Evolutionary conservation across 1,140 invertebrate genomes (phyloP).

Genomic region (Drosophila busckii): DNA sequence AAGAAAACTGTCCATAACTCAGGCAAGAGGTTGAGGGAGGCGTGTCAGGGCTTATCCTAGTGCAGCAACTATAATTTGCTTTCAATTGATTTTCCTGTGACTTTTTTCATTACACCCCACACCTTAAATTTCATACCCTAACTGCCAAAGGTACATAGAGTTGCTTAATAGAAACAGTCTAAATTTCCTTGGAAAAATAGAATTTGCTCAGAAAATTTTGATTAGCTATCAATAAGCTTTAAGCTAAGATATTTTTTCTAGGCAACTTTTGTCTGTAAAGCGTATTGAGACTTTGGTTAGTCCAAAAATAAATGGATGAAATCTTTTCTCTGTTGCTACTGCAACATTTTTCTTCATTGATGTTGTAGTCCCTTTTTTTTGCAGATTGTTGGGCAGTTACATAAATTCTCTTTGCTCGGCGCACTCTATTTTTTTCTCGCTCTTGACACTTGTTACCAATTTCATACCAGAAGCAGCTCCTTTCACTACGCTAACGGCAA

Average conservation of each 20-base stretch:
- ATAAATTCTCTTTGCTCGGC: conserved; percentile 58
- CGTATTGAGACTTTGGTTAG: not conserved
- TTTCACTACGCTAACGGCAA: not conserved
- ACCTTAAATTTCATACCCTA: not conserved
- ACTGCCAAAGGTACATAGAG: not conserved
- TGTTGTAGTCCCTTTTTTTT: conserved; percentile 38
- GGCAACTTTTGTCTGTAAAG: not conserved
- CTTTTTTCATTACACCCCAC: conserved; percentile 9
- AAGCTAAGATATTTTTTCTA: not conserved
- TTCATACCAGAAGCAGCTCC: conserved; percentile 15
- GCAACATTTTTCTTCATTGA: conserved; percentile 69
- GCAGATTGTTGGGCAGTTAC: conserved; percentile 43
- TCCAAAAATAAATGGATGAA: not conserved
- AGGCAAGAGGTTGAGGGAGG: conserved; percentile 5
- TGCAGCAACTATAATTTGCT: conserved; percentile 75
- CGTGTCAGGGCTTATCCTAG: conserved; percentile 56
- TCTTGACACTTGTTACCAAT: conserved; percentile 64
- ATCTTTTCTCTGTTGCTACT: conserved; percentile 14
- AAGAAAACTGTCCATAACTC: conserved; percentile 28
- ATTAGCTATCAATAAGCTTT: too few relatives aligned
- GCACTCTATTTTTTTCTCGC: conserved; percentile 18
- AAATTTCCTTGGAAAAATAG: not conserved
- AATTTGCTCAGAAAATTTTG: not conserved
- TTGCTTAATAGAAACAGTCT: too few relatives aligned
- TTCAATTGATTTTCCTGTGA: conserved; percentile 66